Evolutionary conservation across 2,113 vertebrate genomes (phyloP), one percentile per base, ranked within the genome.

Genomic region (Daphoenositta chrysoptera): DNA sequence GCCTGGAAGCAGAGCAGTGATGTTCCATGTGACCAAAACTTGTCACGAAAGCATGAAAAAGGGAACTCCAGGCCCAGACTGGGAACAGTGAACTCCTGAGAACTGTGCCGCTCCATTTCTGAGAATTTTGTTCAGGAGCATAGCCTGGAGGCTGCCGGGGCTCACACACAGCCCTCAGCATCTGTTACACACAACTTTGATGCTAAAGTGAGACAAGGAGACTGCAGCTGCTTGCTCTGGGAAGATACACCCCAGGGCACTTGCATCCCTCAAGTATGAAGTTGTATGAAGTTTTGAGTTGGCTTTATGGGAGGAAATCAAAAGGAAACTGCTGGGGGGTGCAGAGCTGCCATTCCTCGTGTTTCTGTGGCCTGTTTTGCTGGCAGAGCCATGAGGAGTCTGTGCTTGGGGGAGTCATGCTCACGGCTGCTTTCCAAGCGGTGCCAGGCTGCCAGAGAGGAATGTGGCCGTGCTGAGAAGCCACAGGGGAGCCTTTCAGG

Each of bases 401-500:
- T 51, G 26, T 10, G 28, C 13, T 47, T 47, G n/a, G 28, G 51
- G 11, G 2, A 71, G 24, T 30, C 0, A 1, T 33, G 27, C 54
- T 39, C 20, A 7, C 0, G 0, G 37, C 37, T 70, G 39, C 64
- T 48, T 57, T 27, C 63, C 1, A 1, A 21, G n/a, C 1, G 0
- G 16, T 37, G 35, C 54, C 70, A 56, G 47, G 69, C 56, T 70
- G 37, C 24, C 42, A 1, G 14, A 30, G 39, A 22, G 39, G 56
- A 47, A 6, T 1, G 4, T 37, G 47, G 44, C 68, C 22, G 7
- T 9, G 27, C 64, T n/a, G 51, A 27, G 42, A 37, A 40, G 64
- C 3, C 13, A 20, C 9, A 21, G 2, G 1, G 37, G 45, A 77
- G 8, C 44, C 35, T 58, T 26, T 20, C 28, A 26, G 57, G 45